Percentiles rank a stretch among this genome's conserved stretches.
These are phyloP conservation scores for Ashinkailepas kermadecensis DNA, from an alignment of 2,888 invertebrate species.

Conservation along the genomic window DNA sequence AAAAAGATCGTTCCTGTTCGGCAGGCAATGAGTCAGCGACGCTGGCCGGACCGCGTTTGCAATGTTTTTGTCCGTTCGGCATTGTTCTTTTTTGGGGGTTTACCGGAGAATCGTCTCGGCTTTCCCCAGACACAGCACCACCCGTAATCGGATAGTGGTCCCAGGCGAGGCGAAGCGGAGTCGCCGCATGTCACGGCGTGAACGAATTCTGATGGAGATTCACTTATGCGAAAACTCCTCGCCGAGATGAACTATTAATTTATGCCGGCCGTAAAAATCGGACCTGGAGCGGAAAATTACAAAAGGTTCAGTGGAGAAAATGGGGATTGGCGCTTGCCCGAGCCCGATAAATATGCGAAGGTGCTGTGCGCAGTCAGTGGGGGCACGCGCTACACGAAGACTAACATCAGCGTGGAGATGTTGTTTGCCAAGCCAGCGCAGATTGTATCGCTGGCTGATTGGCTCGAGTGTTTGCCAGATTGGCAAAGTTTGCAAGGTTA, in stretches of 20 bases:
- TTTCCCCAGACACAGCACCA: background rate
- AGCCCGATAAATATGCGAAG: too few species aligned
- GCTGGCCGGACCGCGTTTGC: background rate
- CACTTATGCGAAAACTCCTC: background rate
- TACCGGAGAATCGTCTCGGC: background rate
- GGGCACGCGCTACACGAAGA: too few species aligned
- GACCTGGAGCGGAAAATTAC: conserved; percentile 6
- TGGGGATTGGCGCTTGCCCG: background rate
- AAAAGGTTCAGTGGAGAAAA: background rate
- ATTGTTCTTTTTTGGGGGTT: background rate
- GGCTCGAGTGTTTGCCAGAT: too few species aligned
- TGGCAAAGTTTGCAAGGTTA: too few species aligned
- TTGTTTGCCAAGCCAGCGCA: too few species aligned
- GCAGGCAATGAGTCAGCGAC: background rate
- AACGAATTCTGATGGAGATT: background rate
- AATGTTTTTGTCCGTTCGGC: background rate
- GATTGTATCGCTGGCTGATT: too few species aligned
- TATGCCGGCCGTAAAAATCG: background rate
- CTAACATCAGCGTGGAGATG: too few species aligned
- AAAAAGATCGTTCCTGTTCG: background rate
- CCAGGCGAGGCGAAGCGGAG: background rate
- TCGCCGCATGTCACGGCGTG: background rate
- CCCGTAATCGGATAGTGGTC: background rate
- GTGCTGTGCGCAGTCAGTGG: too few species aligned
- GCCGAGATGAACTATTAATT: conserved; percentile 15